A percentile compares a stretch with the other conserved stretches of the same genome.
Conservation (phyloP, 2,113 vertebrate species). For the Ramphastos sulfuratus region DNA sequence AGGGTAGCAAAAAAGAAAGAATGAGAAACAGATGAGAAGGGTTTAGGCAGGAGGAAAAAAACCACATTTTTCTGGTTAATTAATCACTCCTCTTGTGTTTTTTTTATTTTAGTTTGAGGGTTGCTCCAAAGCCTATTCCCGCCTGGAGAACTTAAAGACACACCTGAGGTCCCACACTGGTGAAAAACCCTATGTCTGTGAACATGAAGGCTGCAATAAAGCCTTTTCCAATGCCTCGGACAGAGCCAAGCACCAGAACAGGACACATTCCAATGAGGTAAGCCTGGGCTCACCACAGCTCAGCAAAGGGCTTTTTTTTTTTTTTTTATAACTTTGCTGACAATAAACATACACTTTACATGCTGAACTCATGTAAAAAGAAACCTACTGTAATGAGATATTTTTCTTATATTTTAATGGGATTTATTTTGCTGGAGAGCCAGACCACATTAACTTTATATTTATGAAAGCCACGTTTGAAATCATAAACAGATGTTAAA, state of each 20-base stretch:
- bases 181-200: conserved; percentile 97
- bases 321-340: conserved; percentile 47
- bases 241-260: conserved; percentile 98
- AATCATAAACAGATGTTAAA: conserved; percentile 66
- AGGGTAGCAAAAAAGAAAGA: conserved; percentile 20
- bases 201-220: conserved; percentile 98
- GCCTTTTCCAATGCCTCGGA: conserved; percentile 99
- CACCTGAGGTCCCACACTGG: conserved; percentile 98
- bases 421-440: conserved; percentile 58
- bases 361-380: conserved; percentile 40
- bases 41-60: conserved; percentile 17
- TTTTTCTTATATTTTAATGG: conserved; percentile 58
- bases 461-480: conserved; percentile 52
- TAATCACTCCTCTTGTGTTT: conserved; percentile 55
- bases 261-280: conserved; percentile 99
- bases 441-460: conserved; percentile 49
- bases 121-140: conserved; percentile 95
- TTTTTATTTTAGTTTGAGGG: conserved; percentile 90
- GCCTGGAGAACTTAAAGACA: conserved; percentile 98
- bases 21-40: conserved; percentile 69
- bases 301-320: neutral
- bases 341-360: conserved; percentile 63
- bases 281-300: neutral
- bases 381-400: conserved; percentile 47
- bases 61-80: conserved; percentile 62